phyloP scores from a whole-genome alignment of 2,888 invertebrate species.

The Spilarctia lutea region DNA sequence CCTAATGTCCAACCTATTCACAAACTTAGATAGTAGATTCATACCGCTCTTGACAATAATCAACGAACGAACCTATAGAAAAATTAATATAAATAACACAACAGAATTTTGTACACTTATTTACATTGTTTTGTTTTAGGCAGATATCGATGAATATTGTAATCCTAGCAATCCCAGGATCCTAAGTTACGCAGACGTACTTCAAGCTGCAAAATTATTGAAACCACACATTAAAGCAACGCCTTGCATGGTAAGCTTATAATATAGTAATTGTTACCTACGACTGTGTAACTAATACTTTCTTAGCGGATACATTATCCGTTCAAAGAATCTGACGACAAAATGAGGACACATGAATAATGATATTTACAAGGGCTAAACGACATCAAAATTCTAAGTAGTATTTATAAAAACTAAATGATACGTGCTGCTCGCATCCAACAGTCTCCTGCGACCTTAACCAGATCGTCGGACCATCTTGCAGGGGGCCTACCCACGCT shows the following conservation, averaged over 20 bases:
- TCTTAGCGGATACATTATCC: background rate
- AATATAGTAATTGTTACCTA: background rate
- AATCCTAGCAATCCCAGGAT: slow-evolving; percentile 74
- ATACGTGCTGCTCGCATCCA: no score
- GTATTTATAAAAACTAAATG: no score
- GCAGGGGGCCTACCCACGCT: no score
- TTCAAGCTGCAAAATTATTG: slow-evolving; percentile 62
- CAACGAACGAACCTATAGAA: background rate
- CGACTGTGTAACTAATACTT: background rate
- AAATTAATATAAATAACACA: background rate
- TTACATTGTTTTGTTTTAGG: slow-evolving; percentile 55
- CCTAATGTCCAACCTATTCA: background rate
- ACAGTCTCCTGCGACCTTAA: no score
- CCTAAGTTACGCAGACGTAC: slow-evolving; percentile 65
- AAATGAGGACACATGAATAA: no score
- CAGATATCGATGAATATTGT: slow-evolving; percentile 76
- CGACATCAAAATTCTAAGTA: no score
- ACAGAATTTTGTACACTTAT: background rate
- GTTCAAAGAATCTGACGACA: background rate
- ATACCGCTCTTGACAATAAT: background rate
- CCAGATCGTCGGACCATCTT: no score
- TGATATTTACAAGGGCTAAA: no score
- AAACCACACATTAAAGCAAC: slow-evolving; percentile 59
- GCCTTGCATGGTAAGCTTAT: slow-evolving; percentile 65
- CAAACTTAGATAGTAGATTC: background rate